Percentiles rank a stretch among this genome's conserved stretches.
Evolutionary conservation across 1,140 invertebrate species (phyloP).

Genomic region (Drosophila pseudoobscura): DNA sequence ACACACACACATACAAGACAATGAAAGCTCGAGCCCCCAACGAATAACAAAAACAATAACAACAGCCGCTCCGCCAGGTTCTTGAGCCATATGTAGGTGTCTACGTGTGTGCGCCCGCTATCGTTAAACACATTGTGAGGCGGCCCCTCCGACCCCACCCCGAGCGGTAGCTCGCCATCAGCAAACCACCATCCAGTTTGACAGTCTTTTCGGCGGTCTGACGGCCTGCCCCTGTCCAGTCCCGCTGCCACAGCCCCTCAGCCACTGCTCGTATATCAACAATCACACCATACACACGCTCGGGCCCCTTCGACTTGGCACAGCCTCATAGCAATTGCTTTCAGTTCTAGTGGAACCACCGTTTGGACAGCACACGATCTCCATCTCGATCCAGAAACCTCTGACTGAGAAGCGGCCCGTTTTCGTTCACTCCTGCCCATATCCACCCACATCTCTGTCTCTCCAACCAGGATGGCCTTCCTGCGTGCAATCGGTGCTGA

Average conservation of each 20-base stretch:
- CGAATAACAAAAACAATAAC: slow-evolving; percentile 27
- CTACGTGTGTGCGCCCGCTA: slow-evolving; percentile 5
- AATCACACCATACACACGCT: slow-evolving; percentile 60
- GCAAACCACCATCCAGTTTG: slow-evolving; percentile 15
- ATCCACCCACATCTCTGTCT: slow-evolving; percentile 15
- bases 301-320: slow-evolving; percentile 38
- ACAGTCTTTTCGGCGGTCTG: slow-evolving; percentile 16
- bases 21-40: slow-evolving; percentile 28
- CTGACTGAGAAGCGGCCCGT: no score
- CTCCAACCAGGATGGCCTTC: slow-evolving; percentile 64
- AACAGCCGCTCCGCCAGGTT: slow-evolving; percentile 34
- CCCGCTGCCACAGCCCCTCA: no score
- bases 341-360: slow-evolving; percentile 78
- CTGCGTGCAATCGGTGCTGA: slow-evolving; percentile 74
- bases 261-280: slow-evolving; percentile 66
- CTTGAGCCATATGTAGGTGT: slow-evolving; percentile 2
- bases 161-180: not conserved
- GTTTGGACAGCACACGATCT: slow-evolving; percentile 63
- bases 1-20: slow-evolving; percentile 10
- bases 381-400: slow-evolving; percentile 25
- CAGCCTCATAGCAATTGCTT: slow-evolving; percentile 62
- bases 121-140: slow-evolving; percentile 38
- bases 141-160: slow-evolving; percentile 2
- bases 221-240: not conserved
- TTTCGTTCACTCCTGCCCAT: not conserved